Evolutionary conservation across 2,888 invertebrate species (phyloP).

Genomic region (Tinea trinotella): DNA sequence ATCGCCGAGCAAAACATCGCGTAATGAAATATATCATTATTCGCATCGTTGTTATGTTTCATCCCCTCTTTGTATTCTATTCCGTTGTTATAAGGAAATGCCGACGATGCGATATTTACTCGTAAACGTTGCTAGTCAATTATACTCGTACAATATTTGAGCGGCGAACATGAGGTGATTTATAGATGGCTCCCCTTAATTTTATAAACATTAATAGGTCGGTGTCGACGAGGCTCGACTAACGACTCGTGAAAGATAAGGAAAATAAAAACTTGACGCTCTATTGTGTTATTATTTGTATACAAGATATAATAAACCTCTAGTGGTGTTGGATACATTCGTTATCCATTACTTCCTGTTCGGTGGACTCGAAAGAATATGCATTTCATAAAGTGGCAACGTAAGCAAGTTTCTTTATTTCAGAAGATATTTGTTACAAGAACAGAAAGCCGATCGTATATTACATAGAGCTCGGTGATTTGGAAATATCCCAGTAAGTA

Average conservation of each 20-base stretch:
- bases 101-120: slow-evolving; percentile 6
- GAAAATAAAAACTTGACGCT: slow-evolving; percentile 13
- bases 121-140: slow-evolving; percentile 8
- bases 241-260: slow-evolving; percentile 43
- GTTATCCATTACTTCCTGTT: slow-evolving; percentile 15
- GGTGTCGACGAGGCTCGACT: slow-evolving; percentile 23
- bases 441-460: slow-evolving; percentile 5
- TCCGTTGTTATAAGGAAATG: background rate
- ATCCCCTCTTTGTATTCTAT: background rate
- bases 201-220: slow-evolving; percentile 25
- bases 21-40: slow-evolving; percentile 27
- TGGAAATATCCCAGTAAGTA: background rate
- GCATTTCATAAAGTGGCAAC: background rate
- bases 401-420: background rate
- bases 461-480: background rate
- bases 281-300: background rate
- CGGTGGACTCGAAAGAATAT: background rate
- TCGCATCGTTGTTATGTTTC: background rate
- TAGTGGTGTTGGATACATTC: slow-evolving; percentile 17
- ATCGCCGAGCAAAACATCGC: slow-evolving; percentile 32
- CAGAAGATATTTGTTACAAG: background rate
- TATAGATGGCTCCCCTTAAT: slow-evolving; percentile 13
- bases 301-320: background rate
- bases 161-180: slow-evolving; percentile 10
- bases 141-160: background rate